These are phyloP conservation scores for Eristalinus sepulchralis DNA, from an alignment of 2,888 invertebrate species.

Conservation along the genomic window DNA sequence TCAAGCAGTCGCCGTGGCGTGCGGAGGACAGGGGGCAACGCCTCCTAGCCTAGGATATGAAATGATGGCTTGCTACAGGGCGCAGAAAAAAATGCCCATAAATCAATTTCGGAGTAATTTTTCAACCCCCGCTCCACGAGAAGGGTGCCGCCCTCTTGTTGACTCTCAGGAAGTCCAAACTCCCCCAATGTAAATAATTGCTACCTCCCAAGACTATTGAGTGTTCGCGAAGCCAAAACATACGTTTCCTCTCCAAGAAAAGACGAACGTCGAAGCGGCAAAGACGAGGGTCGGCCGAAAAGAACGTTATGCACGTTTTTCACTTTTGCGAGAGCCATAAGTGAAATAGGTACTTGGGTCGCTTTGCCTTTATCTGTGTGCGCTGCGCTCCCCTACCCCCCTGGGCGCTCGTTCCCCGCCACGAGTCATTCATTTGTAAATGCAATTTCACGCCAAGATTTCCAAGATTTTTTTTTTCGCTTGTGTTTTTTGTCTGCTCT, in stretches of 20 bases:
- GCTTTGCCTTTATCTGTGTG: conserved; percentile 60
- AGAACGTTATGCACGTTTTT: conserved; percentile 57
- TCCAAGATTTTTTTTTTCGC: conserved; percentile 72
- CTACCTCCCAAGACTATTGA: conserved; percentile 69
- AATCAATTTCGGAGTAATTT: conserved; percentile 68
- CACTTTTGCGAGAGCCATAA: conserved; percentile 61
- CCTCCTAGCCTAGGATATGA: conserved; percentile 35
- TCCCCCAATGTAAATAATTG: conserved; percentile 74
- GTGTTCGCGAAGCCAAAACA: conserved; percentile 71
- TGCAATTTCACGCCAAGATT: conserved; percentile 80
- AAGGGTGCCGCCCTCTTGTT: conserved; percentile 49
- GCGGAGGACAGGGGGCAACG: neutral
- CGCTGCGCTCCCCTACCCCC: conserved; percentile 8
- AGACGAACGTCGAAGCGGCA: neutral
- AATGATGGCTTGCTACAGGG: no score
- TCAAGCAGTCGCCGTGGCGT: conserved; percentile 60
- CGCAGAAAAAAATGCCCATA: conserved; percentile 52
- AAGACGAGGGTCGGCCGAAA: conserved; percentile 32
- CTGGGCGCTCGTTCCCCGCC: conserved; percentile 47
- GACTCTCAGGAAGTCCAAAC: conserved; percentile 68
- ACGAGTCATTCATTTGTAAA: conserved; percentile 70
- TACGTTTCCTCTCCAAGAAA: conserved; percentile 51
- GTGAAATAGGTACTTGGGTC: conserved; percentile 72
- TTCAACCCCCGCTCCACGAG: conserved; percentile 32
- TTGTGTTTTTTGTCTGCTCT: neutral